Evolutionary conservation across 30 jellyfish, hydroid and myxozoan species (phyloP), one percentile per base, ranked within the genome.

Genomic region (Catostylus mosaicus): DNA sequence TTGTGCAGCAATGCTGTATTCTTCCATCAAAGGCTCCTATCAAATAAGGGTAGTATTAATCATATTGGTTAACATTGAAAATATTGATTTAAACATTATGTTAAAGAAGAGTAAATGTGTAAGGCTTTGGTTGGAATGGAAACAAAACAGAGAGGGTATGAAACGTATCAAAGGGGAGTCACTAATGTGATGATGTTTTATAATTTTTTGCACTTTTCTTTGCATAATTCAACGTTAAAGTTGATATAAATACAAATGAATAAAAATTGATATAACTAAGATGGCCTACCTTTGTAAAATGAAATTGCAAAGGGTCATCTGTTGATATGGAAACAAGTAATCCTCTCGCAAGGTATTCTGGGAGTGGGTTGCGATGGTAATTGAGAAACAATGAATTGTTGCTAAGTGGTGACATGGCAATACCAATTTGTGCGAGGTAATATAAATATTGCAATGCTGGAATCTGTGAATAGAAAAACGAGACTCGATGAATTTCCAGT

Each of bases 321-420:
- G 99, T 88, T 24, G 99, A 94, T 52, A 94, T 47, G 79, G 99
- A 94, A 67, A 94, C 90, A 74, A 78, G 77, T 3, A 94, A 74
- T 29, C 99, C 99, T 51, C 99, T 82, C 59, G 97, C 96, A 32
- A 82, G 84, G 88, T 88, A 94, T 31, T 94, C 97, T 52, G 97
- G 99, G 77, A 94, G 95, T 16, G 99, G 99, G 87, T 94, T 94
- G 33, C 99, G 93, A 74, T 94, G 99, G 96, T 94, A 94, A 46
- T 94, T 83, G 11, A 94, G 77, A 48, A 94, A 94, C 77, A 94
- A 72, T 6, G 97, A 88, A 82, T 94, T 94, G 96, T 94, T 94
- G 91, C 97, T 88, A 46, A 94, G 96, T 14, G 99, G 99, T 23
- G 99, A 94, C 99, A 94, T 94, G 5, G 99, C 99, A 18, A 94